Base-by-base conservation (phyloP, 1,140 invertebrate species). In the Drosophila subpulchrella region DNA sequence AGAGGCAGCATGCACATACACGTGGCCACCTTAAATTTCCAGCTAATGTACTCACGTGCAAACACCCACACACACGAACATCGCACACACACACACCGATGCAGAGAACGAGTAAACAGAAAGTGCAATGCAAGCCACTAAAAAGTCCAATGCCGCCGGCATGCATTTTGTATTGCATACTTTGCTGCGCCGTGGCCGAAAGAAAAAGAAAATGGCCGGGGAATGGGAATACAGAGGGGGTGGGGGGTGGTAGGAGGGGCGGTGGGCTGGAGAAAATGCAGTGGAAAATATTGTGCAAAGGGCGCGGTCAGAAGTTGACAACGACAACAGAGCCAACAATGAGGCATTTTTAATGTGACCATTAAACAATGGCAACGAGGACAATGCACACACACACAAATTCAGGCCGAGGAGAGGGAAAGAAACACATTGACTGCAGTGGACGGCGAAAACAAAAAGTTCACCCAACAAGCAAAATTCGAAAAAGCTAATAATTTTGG, bases 301-400 rank as follows among this genome's bases (percentile, higher is more conserved):
- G 76, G 81, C 63, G 80, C 76, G 81, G 81, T 83, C 81, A 83
- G 67, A 83, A 76, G 62, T 63, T 83, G 67, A 78, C 75, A 72
- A 62, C 66, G 75, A 65, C 57, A 51, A 67, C 50, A 71, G 58
- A 67, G 58, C 63, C 82, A 75, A 82, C 83, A 81, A 82, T 88
- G 75, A 81, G 75, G 78, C 83, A 78, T 86, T 88, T 86, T 86
- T 86, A 83, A 88, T 88, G 79, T 88, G 72, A 74, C 75, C 83
- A 88, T 88, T 88, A 88, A 88, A 88, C 83, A 88, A 88, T 79
- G 72, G 78, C 83, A 82, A 82, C 74, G 72, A 76, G 83, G 83
- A 88, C 83, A 88, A 88, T 70, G 72, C 66, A 78, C 70, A 61
- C 65, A 78, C 27, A 74, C 42, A 44, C 42, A 46, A 12, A 48